phyloP scores from a whole-genome alignment of 1,140 invertebrate genomes.

The Tenebrio molitor region DNA sequence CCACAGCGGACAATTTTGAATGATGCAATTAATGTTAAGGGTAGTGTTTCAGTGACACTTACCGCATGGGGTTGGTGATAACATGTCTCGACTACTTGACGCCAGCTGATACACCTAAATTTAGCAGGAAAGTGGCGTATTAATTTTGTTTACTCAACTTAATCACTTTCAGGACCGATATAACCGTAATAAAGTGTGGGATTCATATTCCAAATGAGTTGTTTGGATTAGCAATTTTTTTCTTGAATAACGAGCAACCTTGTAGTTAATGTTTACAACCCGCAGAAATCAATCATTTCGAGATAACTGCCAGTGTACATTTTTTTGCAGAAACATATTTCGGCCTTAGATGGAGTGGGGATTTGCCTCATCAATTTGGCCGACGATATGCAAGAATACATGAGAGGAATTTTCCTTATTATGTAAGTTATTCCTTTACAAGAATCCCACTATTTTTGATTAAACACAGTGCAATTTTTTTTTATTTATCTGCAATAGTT shows the following conservation, averaged over 20 bases:
- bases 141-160: slow-evolving; percentile 3
- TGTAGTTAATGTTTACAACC: too few relatives aligned
- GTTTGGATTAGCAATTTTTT: too few relatives aligned
- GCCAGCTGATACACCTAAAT: not conserved
- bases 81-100: slow-evolving; percentile 2
- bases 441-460: too few relatives aligned
- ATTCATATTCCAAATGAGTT: not conserved
- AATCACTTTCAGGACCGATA: not conserved
- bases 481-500: too few relatives aligned
- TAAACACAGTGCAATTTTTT: too few relatives aligned
- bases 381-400: slow-evolving; percentile 76
- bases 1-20: not conserved
- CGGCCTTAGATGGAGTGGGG: slow-evolving; percentile 70
- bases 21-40: not conserved
- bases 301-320: too few relatives aligned
- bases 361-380: slow-evolving; percentile 73
- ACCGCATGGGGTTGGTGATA: not conserved
- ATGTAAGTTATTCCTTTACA: too few relatives aligned
- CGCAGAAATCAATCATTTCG: too few relatives aligned
- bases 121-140: not conserved
- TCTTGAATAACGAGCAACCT: not conserved
- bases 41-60: slow-evolving; percentile 7
- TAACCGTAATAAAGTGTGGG: not conserved
- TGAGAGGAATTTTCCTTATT: slow-evolving; percentile 72
- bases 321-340: slow-evolving; percentile 67